These are phyloP conservation scores for Portunus trituberculatus DNA, from an alignment of 1,140 invertebrate species.

Conservation along the genomic window DNA sequence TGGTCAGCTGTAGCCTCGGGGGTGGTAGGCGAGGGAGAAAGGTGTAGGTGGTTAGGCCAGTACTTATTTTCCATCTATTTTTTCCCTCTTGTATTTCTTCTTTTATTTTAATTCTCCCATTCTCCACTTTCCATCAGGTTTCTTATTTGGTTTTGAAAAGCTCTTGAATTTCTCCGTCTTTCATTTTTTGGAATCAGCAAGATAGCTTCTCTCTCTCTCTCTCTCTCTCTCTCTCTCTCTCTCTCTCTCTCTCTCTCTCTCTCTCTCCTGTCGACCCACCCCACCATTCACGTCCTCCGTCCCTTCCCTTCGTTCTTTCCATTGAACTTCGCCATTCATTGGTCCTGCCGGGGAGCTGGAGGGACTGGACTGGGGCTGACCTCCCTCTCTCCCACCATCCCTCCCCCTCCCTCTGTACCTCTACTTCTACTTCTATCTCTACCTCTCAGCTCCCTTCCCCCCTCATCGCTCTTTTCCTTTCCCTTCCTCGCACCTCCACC, in stretches of 20 bases:
- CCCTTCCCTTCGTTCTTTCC: constrained; percentile 37
- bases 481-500: not conserved
- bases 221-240: constrained; percentile 31
- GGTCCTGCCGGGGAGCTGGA: not conserved
- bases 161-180: not conserved
- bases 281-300: not conserved
- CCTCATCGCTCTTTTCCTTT: not conserved
- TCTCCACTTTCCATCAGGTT: not conserved
- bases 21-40: not conserved
- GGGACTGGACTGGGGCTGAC: not conserved
- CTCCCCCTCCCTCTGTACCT: not conserved
- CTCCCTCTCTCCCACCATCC: not conserved
- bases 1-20: not conserved
- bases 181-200: not conserved
- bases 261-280: not conserved
- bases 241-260: constrained; percentile 29
- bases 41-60: too few species aligned
- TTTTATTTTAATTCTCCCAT: not conserved
- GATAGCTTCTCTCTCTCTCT: not conserved
- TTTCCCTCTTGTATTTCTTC: not conserved
- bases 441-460: too few species aligned
- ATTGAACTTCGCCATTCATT: constrained; percentile 30
- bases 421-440: not conserved
- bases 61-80: not conserved
- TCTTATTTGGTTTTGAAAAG: not conserved